Evolutionary conservation across 2,888 invertebrate genomes (phyloP).

Genomic region (Chloroclysta siterata): DNA sequence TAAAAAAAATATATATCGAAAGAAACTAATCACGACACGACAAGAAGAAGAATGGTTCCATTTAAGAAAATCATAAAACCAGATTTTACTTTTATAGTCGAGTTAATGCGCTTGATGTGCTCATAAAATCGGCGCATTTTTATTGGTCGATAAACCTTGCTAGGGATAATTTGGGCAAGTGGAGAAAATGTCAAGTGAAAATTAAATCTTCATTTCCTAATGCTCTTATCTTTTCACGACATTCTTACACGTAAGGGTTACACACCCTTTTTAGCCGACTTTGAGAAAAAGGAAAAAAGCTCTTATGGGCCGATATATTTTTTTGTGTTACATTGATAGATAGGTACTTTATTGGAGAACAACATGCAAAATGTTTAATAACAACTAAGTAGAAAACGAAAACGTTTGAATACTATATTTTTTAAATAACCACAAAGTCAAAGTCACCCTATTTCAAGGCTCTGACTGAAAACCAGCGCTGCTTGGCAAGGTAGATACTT

Average conservation of each 20-base stretch:
- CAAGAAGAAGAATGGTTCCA: background rate
- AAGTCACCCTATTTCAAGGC: no score
- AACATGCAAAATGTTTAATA: no score
- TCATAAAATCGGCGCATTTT: constrained; percentile 9
- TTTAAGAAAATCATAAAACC: background rate
- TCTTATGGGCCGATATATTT: no score
- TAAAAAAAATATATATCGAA: no score
- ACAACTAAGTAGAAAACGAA: no score
- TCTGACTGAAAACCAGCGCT: no score
- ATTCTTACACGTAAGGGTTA: background rate
- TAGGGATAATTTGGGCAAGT: background rate
- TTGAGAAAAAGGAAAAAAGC: no score
- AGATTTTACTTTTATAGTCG: background rate
- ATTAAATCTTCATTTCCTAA: background rate
- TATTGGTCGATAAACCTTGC: constrained; percentile 1
- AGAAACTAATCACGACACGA: background rate
- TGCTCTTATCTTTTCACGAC: background rate
- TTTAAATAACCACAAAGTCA: no score
- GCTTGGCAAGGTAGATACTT: no score
- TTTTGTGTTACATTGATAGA: no score
- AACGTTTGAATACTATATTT: no score
- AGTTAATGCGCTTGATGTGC: background rate
- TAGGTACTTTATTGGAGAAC: no score
- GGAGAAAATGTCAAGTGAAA: constrained; percentile 1
- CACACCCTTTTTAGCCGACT: background rate